Base-by-base conservation (phyloP, 2,888 invertebrate genomes). In the Dorcus parallelipipedus region DNA sequence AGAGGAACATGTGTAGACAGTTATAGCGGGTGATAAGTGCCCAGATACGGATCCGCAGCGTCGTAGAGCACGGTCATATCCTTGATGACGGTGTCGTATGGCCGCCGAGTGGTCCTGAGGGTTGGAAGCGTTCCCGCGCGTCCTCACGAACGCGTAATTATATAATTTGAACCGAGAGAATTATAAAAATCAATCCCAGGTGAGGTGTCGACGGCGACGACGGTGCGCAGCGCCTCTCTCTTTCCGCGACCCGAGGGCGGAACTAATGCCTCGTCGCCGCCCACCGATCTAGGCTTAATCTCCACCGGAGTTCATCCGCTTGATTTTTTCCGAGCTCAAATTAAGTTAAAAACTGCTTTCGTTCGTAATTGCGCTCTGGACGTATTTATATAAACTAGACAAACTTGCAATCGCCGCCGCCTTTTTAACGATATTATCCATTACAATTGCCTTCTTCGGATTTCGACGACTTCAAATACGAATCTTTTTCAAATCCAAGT, bases 171-270 rank as follows among this genome's bases (percentile, higher is more conserved):
- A 63, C 58, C 54, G 60, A 49, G 64, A 64, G 63, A 63, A 62
- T 64, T 63, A 59, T 61, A 66, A 66, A 66, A 66, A 66, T 66
- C 66, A 66, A 66, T 66, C 64, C 62, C 60, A 66, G 61, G 61
- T 61, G 61, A 42, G 23, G 38, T 33, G 26, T 33, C 26, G 26
- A 33, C 26, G 14, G 45, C 23, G 45, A 45, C 45, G 45, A 45
- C 45, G 45, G 45, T 23, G 45, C 45, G 45, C 45, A 45, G 45
- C 23, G 45, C 45, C 45, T 45, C 14, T 45, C 61, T 62, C 53
- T 60, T 48, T 58, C 52, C 52, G 56, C 55, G 49, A 56, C 52
- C 40, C 54, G 53, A 57, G 48, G 54, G 43, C 52, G 60, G 61
- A 59, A 59, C 53, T 43, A 52, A 54, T 39, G 20, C 47, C 9